Evolutionary conservation across 2,797 vertebrate species (phyloP).

Genomic region (Oreortyx pictus): DNA sequence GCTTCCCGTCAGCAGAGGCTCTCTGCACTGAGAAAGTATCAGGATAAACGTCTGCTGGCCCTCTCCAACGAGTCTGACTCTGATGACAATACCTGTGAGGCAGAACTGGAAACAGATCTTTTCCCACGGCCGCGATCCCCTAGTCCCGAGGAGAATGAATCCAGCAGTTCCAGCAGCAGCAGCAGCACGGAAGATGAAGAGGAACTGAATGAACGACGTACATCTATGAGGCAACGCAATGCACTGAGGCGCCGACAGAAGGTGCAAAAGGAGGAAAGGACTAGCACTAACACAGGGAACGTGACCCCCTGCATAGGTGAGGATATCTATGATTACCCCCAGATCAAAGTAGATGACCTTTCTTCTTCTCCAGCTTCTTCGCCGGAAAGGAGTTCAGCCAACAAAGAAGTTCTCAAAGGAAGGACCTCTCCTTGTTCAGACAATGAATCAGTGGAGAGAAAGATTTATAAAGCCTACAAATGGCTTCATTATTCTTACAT

Average conservation of each 20-base stretch:
- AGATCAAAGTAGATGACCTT: slow-evolving; percentile 89
- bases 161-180: slow-evolving; percentile 89
- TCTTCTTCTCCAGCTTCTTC: slow-evolving; percentile 86
- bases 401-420: slow-evolving; percentile 74
- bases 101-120: slow-evolving; percentile 90
- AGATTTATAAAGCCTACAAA: slow-evolving; percentile 86
- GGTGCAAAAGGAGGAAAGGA: slow-evolving; percentile 83
- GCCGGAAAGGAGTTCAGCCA: slow-evolving; percentile 76
- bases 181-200: slow-evolving; percentile 90
- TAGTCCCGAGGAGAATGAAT: slow-evolving; percentile 90
- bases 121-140: slow-evolving; percentile 94
- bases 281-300: slow-evolving; percentile 71
- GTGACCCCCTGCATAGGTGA: slow-evolving; percentile 85
- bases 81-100: slow-evolving; percentile 90
- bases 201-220: slow-evolving; percentile 86
- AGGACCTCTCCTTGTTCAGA: slow-evolving; percentile 78
- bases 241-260: slow-evolving; percentile 86
- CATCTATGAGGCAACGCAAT: slow-evolving; percentile 87
- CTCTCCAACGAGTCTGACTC: slow-evolving; percentile 94
- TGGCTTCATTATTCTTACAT: slow-evolving; percentile 86
- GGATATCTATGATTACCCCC: slow-evolving; percentile 92
- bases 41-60: slow-evolving; percentile 89
- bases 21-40: slow-evolving; percentile 82
- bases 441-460: slow-evolving; percentile 82
- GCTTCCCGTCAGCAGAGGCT: slow-evolving; percentile 82